Percentiles rank a stretch among this genome's conserved stretches.
Evolutionary conservation across 2,888 invertebrate genomes (phyloP).

Genomic region (Pasiphila rectangulata): DNA sequence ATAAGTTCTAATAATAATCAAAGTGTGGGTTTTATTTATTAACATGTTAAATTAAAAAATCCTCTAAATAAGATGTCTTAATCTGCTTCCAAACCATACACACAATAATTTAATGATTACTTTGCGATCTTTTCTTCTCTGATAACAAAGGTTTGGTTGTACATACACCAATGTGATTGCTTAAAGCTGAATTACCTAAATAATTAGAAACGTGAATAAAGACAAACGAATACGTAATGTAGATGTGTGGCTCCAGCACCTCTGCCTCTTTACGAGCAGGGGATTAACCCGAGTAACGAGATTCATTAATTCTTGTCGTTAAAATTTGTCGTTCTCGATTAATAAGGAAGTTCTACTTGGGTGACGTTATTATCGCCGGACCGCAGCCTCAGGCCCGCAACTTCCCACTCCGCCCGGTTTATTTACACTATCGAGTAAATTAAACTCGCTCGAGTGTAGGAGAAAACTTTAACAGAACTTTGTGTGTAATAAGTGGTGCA

Average conservation of each 20-base stretch:
- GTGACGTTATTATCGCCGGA: conserved; percentile 78
- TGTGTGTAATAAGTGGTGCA: conserved; percentile 82
- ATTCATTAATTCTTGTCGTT: conserved; percentile 83
- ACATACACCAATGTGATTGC: neutral
- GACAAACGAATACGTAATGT: conserved; percentile 34
- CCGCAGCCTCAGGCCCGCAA: conserved; percentile 71
- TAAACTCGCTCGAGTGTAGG: conserved; percentile 80
- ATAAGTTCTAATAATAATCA: too few relatives aligned
- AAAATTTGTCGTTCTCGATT: conserved; percentile 83
- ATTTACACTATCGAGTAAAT: conserved; percentile 82
- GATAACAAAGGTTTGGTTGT: too few relatives aligned
- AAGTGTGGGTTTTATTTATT: too few relatives aligned
- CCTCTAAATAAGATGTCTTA: too few relatives aligned
- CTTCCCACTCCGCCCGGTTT: conserved; percentile 78
- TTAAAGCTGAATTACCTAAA: neutral
- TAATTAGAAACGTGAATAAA: conserved; percentile 35
- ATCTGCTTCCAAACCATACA: too few relatives aligned
- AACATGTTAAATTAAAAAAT: too few relatives aligned
- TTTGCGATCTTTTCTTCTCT: too few relatives aligned
- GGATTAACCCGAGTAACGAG: conserved; percentile 82
- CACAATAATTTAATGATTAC: too few relatives aligned
- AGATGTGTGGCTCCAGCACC: conserved; percentile 61
- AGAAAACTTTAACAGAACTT: conserved; percentile 80
- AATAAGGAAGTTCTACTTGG: conserved; percentile 77
- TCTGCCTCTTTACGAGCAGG: conserved; percentile 79